Evolutionary conservation across 2,113 vertebrate species (phyloP).

Genomic region (Pluvialis apricaria): DNA sequence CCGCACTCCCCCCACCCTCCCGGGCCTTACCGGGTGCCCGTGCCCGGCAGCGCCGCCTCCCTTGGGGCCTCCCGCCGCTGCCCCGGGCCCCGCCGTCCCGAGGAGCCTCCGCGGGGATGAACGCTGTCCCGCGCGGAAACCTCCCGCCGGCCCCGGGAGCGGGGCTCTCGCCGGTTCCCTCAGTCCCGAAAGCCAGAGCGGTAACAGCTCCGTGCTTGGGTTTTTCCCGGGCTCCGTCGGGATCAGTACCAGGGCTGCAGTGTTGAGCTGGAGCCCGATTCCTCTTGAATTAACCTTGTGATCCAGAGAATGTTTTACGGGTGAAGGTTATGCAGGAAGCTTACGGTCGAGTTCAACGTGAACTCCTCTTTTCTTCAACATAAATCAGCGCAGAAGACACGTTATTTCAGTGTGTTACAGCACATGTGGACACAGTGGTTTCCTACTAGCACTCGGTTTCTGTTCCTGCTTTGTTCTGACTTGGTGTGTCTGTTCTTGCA

Average conservation of each 20-base stretch:
- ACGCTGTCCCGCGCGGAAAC: background rate
- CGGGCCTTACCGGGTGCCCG: too few species aligned
- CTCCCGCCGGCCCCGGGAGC: background rate
- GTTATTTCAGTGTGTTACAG: background rate
- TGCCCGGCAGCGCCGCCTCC: background rate
- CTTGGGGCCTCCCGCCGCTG: accelerated
- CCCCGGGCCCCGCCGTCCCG: too few species aligned
- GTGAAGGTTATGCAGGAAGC: background rate
- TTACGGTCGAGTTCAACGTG: accelerated
- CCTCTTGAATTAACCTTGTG: too few species aligned
- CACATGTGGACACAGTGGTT: background rate
- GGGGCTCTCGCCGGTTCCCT: accelerated
- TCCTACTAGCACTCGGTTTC: background rate
- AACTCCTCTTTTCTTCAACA: background rate
- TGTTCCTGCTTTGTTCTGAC: background rate
- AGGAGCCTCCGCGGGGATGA: background rate
- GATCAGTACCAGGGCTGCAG: background rate
- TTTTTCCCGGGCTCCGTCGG: accelerated
- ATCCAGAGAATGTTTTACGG: accelerated
- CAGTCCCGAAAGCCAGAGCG: accelerated
- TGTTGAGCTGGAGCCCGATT: background rate
- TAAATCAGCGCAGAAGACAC: accelerated
- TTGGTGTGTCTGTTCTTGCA: background rate
- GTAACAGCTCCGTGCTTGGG: accelerated
- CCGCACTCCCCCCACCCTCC: background rate